These are phyloP conservation scores for Albula goreensis DNA, from an alignment of 2,113 vertebrate species.

Conservation along the genomic window DNA sequence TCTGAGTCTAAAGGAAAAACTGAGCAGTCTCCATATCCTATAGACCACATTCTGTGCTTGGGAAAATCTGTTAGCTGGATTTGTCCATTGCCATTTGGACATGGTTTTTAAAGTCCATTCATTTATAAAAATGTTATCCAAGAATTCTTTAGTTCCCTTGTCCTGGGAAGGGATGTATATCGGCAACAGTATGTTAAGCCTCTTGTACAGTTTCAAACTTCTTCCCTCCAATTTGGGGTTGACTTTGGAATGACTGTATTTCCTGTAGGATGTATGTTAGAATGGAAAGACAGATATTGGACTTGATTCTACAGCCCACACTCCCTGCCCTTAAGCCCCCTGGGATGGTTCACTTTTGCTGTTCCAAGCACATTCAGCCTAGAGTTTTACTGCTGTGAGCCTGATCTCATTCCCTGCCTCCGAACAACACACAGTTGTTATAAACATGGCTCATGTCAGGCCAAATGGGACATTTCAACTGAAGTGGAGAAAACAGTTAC, in stretches of 20 bases:
- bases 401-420: slow-evolving; percentile 12
- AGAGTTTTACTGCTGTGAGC: background rate
- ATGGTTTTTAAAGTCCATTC: background rate
- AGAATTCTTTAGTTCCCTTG: background rate
- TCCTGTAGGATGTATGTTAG: background rate
- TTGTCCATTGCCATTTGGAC: background rate
- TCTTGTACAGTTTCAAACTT: background rate
- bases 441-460: slow-evolving; percentile 34
- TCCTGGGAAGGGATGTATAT: background rate
- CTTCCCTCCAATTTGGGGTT: background rate
- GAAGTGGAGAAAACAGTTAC: background rate
- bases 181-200: background rate
- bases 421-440: background rate
- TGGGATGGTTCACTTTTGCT: background rate
- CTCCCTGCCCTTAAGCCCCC: background rate
- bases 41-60: slow-evolving; percentile 9
- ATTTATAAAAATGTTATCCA: background rate
- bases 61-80: slow-evolving; percentile 1
- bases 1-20: slow-evolving; percentile 5
- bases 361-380: slow-evolving; percentile 5
- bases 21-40: background rate
- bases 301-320: background rate
- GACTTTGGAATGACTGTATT: background rate
- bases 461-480: slow-evolving; percentile 37
- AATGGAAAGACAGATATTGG: background rate